phyloP scores from a whole-genome alignment of 2,888 invertebrate species.

The Bombyx huttoni region DNA sequence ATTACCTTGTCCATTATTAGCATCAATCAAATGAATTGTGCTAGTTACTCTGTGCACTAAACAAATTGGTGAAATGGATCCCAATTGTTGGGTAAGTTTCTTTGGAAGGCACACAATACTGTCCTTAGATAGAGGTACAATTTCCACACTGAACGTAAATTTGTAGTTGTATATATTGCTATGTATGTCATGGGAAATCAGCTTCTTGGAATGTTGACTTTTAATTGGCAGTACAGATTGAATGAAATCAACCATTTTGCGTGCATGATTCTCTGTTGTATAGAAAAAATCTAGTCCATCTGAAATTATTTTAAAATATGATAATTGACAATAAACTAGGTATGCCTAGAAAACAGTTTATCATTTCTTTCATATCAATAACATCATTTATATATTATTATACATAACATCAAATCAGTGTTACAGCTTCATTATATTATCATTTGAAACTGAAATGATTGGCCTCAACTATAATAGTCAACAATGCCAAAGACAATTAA shows the following conservation, averaged over 20 bases:
- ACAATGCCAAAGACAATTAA: too few relatives aligned
- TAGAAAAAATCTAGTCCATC: constrained; percentile 98
- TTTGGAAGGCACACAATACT: constrained; percentile 91
- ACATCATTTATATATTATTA: too few relatives aligned
- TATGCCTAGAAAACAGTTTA: not conserved
- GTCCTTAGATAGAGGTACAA: constrained; percentile 96
- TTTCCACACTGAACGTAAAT: constrained; percentile 93
- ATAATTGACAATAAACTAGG: not conserved
- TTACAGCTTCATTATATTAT: too few relatives aligned
- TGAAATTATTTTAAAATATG: constrained; percentile 31
- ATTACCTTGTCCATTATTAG: constrained; percentile 85
- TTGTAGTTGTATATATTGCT: constrained; percentile 98
- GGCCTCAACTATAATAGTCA: too few relatives aligned
- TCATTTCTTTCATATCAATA: not conserved
- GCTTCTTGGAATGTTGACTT: constrained; percentile 91
- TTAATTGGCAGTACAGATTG: constrained; percentile 89
- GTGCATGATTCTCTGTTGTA: constrained; percentile 88
- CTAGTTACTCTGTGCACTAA: constrained; percentile 91
- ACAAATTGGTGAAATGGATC: constrained; percentile 90
- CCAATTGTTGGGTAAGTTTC: constrained; percentile 87
- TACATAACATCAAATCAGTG: too few relatives aligned
- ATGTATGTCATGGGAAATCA: constrained; percentile 97
- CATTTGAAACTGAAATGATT: too few relatives aligned
- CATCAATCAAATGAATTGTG: constrained; percentile 93
- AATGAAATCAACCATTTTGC: constrained; percentile 96